Conservation (phyloP, 2,113 vertebrate species). For the Chunga burmeisteri region DNA sequence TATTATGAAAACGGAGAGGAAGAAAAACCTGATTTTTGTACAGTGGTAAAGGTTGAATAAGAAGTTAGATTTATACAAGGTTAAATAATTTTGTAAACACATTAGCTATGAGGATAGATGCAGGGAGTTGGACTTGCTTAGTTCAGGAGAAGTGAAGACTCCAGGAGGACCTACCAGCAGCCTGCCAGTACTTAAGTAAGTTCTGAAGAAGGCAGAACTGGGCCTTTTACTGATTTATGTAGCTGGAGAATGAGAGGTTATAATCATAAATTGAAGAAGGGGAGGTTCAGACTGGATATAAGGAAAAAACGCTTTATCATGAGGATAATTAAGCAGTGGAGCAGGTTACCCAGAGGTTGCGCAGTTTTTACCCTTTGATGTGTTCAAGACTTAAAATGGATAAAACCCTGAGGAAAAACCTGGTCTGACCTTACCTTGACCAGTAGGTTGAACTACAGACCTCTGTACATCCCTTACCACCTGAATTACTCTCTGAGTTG, state of each 20-base stretch:
- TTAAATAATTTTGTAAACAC: not conserved
- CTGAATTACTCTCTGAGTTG: not conserved
- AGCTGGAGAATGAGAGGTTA: not conserved
- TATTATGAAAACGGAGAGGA: not conserved
- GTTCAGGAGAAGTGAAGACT: not conserved
- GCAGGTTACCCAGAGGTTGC: not conserved
- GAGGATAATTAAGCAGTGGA: not conserved
- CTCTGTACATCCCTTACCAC: not conserved
- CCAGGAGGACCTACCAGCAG: not conserved
- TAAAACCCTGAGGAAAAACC: not conserved
- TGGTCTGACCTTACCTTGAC: not conserved
- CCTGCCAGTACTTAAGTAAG: not conserved
- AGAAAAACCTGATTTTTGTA: not conserved
- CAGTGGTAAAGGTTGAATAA: not conserved
- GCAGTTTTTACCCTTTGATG: not conserved
- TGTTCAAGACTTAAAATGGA: not conserved
- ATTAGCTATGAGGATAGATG: not conserved
- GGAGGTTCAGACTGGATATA: not conserved
- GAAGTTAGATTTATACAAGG: not conserved
- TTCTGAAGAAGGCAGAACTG: not conserved
- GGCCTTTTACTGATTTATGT: not conserved
- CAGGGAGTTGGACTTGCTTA: not conserved
- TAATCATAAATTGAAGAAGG: not conserved
- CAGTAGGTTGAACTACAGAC: not conserved
- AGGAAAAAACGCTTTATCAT: not conserved